Conservation (phyloP, 2,888 invertebrate genomes). For the Rhimphoctona megacephalus region DNA sequence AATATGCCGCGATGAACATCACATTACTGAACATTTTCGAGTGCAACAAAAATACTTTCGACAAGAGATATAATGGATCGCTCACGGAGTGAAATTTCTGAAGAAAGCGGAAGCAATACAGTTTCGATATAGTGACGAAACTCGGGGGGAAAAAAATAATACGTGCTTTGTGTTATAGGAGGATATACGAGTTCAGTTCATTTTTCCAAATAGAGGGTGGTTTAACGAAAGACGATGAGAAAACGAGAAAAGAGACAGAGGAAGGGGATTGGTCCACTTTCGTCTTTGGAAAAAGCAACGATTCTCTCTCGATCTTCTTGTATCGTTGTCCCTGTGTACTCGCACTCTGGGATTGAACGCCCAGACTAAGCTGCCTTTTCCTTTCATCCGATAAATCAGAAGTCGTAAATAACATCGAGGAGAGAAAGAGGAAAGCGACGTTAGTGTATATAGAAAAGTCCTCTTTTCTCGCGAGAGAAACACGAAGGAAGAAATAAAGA, state of each 20-base stretch:
- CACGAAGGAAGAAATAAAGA: conserved; percentile 81
- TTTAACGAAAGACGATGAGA: conserved; percentile 52
- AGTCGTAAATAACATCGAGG: conserved; percentile 83
- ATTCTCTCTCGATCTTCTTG: conserved; percentile 74
- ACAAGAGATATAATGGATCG: no score
- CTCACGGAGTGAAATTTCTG: not conserved
- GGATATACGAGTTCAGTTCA: conserved; percentile 34
- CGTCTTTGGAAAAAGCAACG: conserved; percentile 66
- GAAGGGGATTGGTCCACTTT: conserved; percentile 57
- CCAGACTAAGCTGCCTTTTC: conserved; percentile 79
- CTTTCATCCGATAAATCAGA: conserved; percentile 83
- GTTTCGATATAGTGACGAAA: conserved; percentile 19
- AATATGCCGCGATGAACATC: not conserved
- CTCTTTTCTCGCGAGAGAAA: conserved; percentile 69
- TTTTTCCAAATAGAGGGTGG: conserved; percentile 43
- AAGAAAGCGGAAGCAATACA: not conserved
- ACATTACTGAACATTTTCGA: not conserved
- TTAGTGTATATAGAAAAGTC: conserved; percentile 54
- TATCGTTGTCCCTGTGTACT: conserved; percentile 73
- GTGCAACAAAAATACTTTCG: not conserved
- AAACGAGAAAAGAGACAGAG: conserved; percentile 63
- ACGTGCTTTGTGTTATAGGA: conserved; percentile 28
- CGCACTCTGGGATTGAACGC: conserved; percentile 75
- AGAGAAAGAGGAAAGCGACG: conserved; percentile 54
- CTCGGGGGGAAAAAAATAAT: conserved; percentile 25